These are phyloP conservation scores for Corynorhinus townsendii DNA, from an alignment of 2,113 vertebrate genomes.

Conservation along the genomic window DNA sequence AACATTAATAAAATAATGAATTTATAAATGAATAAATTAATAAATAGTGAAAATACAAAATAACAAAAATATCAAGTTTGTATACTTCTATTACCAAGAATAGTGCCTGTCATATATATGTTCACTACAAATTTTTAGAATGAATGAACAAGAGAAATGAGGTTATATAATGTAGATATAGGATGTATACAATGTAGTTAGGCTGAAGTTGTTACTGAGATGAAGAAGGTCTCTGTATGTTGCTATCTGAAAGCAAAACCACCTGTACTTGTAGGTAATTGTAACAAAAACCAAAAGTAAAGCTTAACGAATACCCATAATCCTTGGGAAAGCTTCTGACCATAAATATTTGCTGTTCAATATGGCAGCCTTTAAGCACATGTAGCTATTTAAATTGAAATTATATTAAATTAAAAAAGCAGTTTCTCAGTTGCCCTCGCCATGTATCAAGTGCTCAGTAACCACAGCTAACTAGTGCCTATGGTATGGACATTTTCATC, in stretches of 20 bases:
- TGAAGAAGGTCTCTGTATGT: neutral
- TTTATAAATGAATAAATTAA: neutral
- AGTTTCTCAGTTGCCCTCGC: neutral
- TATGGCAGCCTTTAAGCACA: neutral
- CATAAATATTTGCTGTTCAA: neutral
- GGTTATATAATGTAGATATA: neutral
- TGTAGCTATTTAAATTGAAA: neutral
- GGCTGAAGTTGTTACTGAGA: neutral
- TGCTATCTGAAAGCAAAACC: neutral
- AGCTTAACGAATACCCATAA: neutral
- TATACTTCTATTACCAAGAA: neutral
- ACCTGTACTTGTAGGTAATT: neutral
- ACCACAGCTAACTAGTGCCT: neutral
- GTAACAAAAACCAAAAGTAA: neutral
- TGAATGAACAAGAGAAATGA: neutral
- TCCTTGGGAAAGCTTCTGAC: neutral
- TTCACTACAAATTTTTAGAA: neutral
- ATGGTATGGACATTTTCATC: neutral
- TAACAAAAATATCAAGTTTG: neutral
- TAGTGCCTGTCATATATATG: neutral
- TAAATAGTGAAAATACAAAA: neutral
- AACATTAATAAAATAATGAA: neutral
- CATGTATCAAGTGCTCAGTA: neutral
- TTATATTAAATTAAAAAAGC: slow-evolving; percentile 12
- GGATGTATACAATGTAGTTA: neutral